A percentile compares a stretch with the other conserved stretches of the same genome.
These are phyloP conservation scores for Patiria miniata DNA, from an alignment of 35 echinoderm and acorn worm species.

Conservation along the genomic window DNA sequence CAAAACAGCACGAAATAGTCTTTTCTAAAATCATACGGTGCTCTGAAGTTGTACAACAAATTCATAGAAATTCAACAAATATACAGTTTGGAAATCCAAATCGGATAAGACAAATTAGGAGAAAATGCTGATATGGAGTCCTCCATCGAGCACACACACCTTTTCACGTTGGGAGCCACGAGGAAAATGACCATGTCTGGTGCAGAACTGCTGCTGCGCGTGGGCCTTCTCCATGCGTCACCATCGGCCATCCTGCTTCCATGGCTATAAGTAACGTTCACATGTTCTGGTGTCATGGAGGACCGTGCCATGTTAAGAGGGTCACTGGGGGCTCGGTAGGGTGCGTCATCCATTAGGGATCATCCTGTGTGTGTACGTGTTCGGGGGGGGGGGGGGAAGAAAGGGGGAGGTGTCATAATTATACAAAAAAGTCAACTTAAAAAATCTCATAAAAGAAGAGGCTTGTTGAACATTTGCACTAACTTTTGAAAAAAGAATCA, in stretches of 20 bases:
- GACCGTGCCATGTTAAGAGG: not conserved
- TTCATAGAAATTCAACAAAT: no score
- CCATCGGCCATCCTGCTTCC: not conserved
- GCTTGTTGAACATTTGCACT: no score
- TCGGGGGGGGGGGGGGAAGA: not conserved
- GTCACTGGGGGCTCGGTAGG: not conserved
- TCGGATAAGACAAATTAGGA: no score
- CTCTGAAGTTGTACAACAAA: no score
- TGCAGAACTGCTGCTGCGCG: not conserved
- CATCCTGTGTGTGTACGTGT: not conserved
- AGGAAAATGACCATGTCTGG: not conserved
- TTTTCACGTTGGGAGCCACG: not conserved
- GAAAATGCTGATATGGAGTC: no score
- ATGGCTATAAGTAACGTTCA: constrained; percentile 17
- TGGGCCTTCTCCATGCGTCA: not conserved
- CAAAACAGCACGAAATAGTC: no score
- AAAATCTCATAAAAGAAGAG: no score
- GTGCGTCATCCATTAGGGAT: constrained; percentile 15
- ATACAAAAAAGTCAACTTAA: no score
- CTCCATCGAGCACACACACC: not conserved
- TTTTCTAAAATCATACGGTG: no score
- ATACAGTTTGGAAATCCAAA: no score
- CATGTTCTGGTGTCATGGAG: constrained; percentile 17
- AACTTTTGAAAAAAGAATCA: no score
- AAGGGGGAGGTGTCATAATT: not conserved